Percentiles rank a stretch among this genome's conserved stretches.
Conservation (phyloP, 2,888 invertebrate species). For the Hipparchia semele region DNA sequence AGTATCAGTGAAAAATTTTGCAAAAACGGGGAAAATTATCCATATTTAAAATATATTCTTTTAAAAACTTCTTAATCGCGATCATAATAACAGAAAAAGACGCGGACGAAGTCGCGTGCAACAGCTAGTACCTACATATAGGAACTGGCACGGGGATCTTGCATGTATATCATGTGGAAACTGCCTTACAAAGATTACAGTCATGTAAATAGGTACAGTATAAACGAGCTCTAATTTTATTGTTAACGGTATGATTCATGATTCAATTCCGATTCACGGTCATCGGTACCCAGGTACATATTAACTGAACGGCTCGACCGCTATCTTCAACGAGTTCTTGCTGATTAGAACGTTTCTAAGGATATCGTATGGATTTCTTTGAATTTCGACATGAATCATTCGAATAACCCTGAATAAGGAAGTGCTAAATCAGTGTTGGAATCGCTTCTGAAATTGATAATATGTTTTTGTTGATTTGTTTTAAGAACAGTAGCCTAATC, state of each 20-base stretch:
- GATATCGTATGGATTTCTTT: conserved; percentile 20
- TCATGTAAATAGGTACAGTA: conserved; percentile 2
- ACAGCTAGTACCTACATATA: too few species aligned
- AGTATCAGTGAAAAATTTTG: too few species aligned
- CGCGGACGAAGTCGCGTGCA: too few species aligned
- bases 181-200: not conserved
- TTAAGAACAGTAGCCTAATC: too few species aligned
- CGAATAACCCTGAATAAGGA: not conserved
- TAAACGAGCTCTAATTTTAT: conserved; percentile 26
- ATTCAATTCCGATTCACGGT: conserved; percentile 26
- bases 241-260: conserved; percentile 28
- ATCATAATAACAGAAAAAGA: too few species aligned
- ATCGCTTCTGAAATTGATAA: conserved; percentile 1
- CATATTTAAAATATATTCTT: too few species aligned
- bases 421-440: conserved; percentile 10
- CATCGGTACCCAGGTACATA: conserved; percentile 26
- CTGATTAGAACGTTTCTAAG: conserved; percentile 4
- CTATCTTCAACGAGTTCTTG: conserved; percentile 15
- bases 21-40: too few species aligned
- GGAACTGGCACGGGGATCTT: too few species aligned
- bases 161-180: not conserved
- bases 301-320: conserved; percentile 28
- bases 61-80: too few species aligned
- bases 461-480: not conserved
- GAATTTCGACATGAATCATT: conserved; percentile 22